These are phyloP conservation scores for Aelia acuminata DNA, from an alignment of 2,888 invertebrate species.

Conservation along the genomic window DNA sequence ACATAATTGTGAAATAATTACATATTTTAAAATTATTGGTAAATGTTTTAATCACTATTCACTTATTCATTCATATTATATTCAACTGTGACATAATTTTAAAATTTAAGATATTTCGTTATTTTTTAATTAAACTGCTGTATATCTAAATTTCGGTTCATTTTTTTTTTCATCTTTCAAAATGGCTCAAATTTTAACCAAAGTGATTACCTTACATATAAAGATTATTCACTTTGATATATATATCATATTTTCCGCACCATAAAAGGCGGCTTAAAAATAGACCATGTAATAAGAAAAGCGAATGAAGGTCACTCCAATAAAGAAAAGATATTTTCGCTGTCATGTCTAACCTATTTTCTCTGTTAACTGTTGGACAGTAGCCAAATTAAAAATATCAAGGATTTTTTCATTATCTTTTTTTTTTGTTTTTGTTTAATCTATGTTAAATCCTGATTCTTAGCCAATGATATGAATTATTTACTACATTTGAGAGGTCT, in stretches of 20 bases:
- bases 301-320: constrained; percentile 17
- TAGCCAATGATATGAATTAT: constrained; percentile 1
- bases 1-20: no score
- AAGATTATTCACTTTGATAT: neutral
- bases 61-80: no score
- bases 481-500: neutral
- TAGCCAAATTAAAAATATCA: constrained; percentile 48
- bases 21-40: no score
- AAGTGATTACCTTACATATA: no score
- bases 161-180: no score
- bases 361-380: neutral
- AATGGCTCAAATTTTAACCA: neutral
- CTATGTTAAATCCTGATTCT: neutral
- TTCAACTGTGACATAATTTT: no score
- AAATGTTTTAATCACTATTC: no score
- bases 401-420: no score
- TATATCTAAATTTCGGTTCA: no score
- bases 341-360: constrained; percentile 45
- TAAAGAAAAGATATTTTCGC: constrained; percentile 22
- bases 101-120: no score
- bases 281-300: neutral
- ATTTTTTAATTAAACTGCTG: no score
- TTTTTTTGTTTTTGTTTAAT: constrained; percentile 27
- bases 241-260: neutral
- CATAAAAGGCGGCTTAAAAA: neutral